These are phyloP conservation scores for Drosophila obscura DNA, from an alignment of 1,140 invertebrate species.

Conservation along the genomic window DNA sequence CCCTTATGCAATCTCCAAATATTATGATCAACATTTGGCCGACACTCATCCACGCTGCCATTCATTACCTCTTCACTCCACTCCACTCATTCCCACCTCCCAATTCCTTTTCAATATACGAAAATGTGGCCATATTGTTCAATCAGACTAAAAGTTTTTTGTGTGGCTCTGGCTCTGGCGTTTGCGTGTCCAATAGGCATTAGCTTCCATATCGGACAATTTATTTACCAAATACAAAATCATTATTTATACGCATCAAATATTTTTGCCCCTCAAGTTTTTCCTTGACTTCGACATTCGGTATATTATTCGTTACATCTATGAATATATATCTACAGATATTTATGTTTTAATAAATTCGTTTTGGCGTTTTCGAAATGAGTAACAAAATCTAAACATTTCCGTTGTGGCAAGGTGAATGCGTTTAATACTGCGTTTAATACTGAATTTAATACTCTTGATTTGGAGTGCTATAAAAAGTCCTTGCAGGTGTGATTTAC, in stretches of 20 bases:
- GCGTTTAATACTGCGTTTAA: not conserved
- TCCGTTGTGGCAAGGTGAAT: conserved; percentile 30
- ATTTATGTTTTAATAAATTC: conserved; percentile 47
- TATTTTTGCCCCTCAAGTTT: conserved; percentile 31
- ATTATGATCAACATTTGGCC: not conserved
- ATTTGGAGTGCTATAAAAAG: not conserved
- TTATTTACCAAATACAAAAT: conserved; percentile 73
- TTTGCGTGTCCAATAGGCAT: conserved; percentile 68
- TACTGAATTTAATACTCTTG: conserved; percentile 15
- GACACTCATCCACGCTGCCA: conserved; percentile 9
- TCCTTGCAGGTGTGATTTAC: not conserved
- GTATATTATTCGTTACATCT: conserved; percentile 22
- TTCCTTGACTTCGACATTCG: conserved; percentile 34
- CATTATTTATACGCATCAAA: conserved; percentile 68
- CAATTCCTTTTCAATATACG: conserved; percentile 13
- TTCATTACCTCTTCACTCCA: not conserved
- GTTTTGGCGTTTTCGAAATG: conserved; percentile 16
- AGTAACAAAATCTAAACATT: conserved; percentile 32
- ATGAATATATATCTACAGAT: not conserved
- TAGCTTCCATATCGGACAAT: conserved; percentile 63
- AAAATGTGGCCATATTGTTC: conserved; percentile 36
- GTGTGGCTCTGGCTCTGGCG: not conserved
- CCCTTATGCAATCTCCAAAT: not conserved
- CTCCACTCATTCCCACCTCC: not conserved
- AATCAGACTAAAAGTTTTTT: conserved; percentile 72